Evolutionary conservation across 2,888 invertebrate species (phyloP).

Genomic region (Pinctada fucata): DNA sequence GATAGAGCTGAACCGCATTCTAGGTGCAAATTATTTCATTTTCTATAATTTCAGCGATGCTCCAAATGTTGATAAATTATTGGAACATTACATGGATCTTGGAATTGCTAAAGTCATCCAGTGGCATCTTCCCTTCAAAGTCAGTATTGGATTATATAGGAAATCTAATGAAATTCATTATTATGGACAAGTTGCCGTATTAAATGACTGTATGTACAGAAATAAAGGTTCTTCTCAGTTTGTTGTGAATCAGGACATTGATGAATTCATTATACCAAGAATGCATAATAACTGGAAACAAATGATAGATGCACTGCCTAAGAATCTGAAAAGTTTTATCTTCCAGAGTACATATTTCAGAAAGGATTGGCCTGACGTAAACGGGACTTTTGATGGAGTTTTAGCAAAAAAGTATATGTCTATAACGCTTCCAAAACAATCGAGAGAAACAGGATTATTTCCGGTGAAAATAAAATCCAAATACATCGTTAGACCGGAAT

Average conservation of each 20-base stretch:
- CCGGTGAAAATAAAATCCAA: conserved; percentile 54
- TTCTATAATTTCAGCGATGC: conserved; percentile 69
- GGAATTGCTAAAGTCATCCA: conserved; percentile 63
- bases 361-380: conserved; percentile 58
- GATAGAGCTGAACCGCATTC: conserved; percentile 70
- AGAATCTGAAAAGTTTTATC: conserved; percentile 34
- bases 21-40: conserved; percentile 69
- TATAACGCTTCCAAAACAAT: conserved; percentile 53
- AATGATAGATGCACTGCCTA: conserved; percentile 41
- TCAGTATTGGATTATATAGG: conserved; percentile 45
- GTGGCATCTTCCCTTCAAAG: conserved; percentile 68
- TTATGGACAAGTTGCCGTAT: conserved; percentile 71
- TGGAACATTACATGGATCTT: conserved; percentile 56
- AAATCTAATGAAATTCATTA: conserved; percentile 67
- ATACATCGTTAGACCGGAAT: conserved; percentile 55
- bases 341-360: conserved; percentile 61
- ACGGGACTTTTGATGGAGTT: conserved; percentile 38
- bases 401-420: conserved; percentile 51
- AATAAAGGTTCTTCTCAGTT: conserved; percentile 57
- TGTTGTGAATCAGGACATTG: conserved; percentile 72
- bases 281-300: conserved; percentile 52
- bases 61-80: conserved; percentile 57
- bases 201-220: conserved; percentile 74
- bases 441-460: conserved; percentile 52
- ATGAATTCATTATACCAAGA: conserved; percentile 73